Base-by-base conservation (phyloP, 2,888 invertebrate genomes). In the Gandaritis pyraliata region DNA sequence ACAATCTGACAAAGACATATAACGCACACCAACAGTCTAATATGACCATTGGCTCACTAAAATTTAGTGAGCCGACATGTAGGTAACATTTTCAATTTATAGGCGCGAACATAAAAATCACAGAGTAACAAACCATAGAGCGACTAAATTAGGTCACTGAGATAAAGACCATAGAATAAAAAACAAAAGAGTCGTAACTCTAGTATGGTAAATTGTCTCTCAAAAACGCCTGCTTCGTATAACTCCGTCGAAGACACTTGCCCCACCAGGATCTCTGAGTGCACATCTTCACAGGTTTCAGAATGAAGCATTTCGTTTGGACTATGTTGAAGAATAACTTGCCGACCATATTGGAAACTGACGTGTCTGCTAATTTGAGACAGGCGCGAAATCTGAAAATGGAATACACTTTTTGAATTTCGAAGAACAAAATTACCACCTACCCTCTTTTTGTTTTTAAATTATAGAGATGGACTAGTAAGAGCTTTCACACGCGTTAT, bases 271-370 rank as follows among this genome's bases (percentile, higher is more conserved):
- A 95, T 6, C 95, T 92, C 73, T 95, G 94, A 7, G 94, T 92
- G 88, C 98, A 98, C 29, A 95, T 92, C 72, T 95, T 95, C 69
- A 96, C 95, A 1, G 95, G 94, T 76, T 96, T 96, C 45, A 99
- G 90, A 0, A 96, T 94, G 87, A 99, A 98, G 78, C 99, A 99
- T 82, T 97, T 96, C 0, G 97, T 97, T 81, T 97, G 97, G n/a
- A 98, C 96, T 47, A 98, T 94, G 88, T 98, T 98, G 94, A 99
- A 99, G 93, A 98, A 99, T 36, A 98, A 93, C 77, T 96, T 97
- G 2, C 98, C 98, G 57, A 98, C 97, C 87, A 98, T 94, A 81
- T 97, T 97, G 8, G 98, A 96, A 10, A 97, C 96, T 6, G 96
- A 95, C 0, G 97, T 97, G 72, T 95, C 95, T 0, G 97, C 96